Base-by-base conservation (phyloP, 1,140 invertebrate species). In the Brachionus sp. region DNA sequence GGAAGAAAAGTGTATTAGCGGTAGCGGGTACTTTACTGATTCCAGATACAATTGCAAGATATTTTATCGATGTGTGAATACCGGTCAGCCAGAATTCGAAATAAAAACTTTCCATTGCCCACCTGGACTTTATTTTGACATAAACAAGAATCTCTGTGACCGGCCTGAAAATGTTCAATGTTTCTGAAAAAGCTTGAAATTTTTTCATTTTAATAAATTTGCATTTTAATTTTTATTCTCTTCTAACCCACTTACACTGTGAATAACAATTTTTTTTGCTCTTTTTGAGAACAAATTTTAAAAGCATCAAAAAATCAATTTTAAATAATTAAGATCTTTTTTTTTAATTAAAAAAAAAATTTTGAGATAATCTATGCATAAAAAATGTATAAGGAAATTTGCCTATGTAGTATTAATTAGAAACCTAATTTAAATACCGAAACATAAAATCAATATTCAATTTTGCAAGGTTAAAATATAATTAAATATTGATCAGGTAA, bases 31-130 rank as follows among this genome's bases (percentile, higher is more conserved):
- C 37, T 70, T 70, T 9, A 70, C 66, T 37, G 66, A 70, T 70
- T 5, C 66, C 13, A 70, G 35, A 39, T 70, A 70, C 19, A 2
- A 70, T 6, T 70, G 66, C 35, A 70, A 70, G 39, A 33, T 70
- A 9, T 70, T 70, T n/a, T 70, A 70, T 33, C 29, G 66, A 19
- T 70, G 66, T 70, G 66, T 70, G 16, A 70, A 70, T 33, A 39
- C 10, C 2, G 66, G 66, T 39, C 29, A 70, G 37, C 37, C 66
- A 19, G n/a, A 35, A 16, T 70, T 70, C n/a, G 66, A 70, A 39
- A 70, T 70, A 7, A 70, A 70, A 16, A 70, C 66, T 16, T 70
- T 70, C 16, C 29, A 39, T 39, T 70, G 66, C 37, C 66, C 66
- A 70, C 16, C 9, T 70, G 66, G 66, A 3, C 33, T 70, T 2